Evolutionary conservation across 2,797 vertebrate species (phyloP).

Genomic region (Taeniopygia guttata): DNA sequence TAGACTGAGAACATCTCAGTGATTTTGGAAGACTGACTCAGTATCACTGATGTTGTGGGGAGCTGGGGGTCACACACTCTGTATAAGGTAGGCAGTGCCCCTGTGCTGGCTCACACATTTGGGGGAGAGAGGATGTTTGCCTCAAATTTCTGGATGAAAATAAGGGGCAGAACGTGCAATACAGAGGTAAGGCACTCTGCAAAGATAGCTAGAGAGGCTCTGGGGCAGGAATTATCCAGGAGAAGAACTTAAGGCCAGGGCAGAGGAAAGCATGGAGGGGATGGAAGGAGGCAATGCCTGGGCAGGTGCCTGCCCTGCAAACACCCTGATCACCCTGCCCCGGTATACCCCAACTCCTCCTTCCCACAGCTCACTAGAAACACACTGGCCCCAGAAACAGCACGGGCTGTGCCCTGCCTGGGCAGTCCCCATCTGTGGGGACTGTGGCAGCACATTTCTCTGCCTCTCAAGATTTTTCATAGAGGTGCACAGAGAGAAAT

Average conservation of each 20-base stretch:
- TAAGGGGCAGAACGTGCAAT: accelerated
- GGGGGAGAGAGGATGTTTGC: not conserved
- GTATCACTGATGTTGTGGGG: accelerated
- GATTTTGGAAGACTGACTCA: not conserved
- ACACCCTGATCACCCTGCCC: accelerated
- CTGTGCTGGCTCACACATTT: not conserved
- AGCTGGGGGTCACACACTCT: not conserved
- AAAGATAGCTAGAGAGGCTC: not conserved
- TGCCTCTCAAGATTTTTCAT: no score
- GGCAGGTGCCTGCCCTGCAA: no score
- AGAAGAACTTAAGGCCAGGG: not conserved
- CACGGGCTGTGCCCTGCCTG: not conserved
- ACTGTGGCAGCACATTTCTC: no score
- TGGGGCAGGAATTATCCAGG: not conserved
- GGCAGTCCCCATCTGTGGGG: accelerated
- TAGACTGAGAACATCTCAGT: not conserved
- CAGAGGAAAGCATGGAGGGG: not conserved
- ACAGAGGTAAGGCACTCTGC: not conserved
- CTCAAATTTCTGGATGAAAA: not conserved
- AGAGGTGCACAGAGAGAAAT: no score
- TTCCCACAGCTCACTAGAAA: not conserved
- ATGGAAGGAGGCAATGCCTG: not conserved
- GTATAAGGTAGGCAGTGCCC: accelerated
- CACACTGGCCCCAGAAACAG: no score
- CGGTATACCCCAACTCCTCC: accelerated